Evolutionary conservation across 2,888 invertebrate species (phyloP), one percentile per base, ranked within the genome.

Genomic region (Liodrosophila aerea): DNA sequence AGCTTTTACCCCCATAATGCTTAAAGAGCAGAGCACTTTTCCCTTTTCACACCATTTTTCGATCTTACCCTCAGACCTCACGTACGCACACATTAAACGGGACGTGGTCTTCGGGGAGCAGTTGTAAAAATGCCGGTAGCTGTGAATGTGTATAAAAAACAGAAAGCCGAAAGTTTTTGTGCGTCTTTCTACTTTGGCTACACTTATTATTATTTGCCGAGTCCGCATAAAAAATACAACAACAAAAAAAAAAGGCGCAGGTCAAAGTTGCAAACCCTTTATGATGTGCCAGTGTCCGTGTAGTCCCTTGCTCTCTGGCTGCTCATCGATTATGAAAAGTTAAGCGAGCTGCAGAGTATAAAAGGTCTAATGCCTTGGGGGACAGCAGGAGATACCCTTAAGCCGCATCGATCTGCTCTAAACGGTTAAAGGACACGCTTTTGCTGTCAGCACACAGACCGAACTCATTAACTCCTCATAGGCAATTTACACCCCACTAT

Each of bases 241-340:
- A n/a, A n/a, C n/a, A n/a, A n/a, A n/a, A n/a, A 27, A 49, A 74
- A 74, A 73, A 76, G 72, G 73, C 46, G 54, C 70, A 67, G 80
- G 76, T 68, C 73, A 71, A 75, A 78, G 73, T 64, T 70, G 51
- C 50, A 76, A 78, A 73, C 76, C 78, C 83, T 83, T 78, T 77
- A 73, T 68, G 59, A 61, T 68, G 77, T 64, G 64, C 50, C 58
- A 57, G 62, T 59, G 68, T 62, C 64, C 74, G 65, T 47, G 49
- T 3, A 29, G 41, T 34, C 27, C 13, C 29, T 33, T 9, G 49
- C 36, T 15, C 7, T 76, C 71, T 60, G 71, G 60, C 58, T 37
- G 76, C 74, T 80, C 81, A 80, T 80, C 84, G 78, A 80, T 80
- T 83, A 83, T 81, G 77, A 76, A 80, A 80, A 80, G 63, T 76